A percentile compares a stretch with the other conserved stretches of the same genome.
phyloP scores from a whole-genome alignment of 2,113 vertebrate species.

The Macrotis lagotis region DNA sequence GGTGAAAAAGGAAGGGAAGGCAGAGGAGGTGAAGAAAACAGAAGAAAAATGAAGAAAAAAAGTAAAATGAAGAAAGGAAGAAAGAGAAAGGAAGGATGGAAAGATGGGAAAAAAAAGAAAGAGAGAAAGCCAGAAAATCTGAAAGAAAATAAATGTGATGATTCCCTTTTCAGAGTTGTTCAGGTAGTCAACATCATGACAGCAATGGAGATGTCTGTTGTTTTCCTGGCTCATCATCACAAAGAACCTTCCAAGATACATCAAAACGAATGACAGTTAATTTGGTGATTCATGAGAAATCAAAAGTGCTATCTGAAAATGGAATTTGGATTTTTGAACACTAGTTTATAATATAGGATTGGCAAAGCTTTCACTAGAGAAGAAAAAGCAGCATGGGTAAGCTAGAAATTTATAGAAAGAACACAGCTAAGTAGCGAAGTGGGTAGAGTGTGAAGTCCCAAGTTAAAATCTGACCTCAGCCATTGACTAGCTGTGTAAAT shows the following conservation, averaged over 20 bases:
- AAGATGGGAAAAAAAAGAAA: background rate
- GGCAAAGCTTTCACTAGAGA: background rate
- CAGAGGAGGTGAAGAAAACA: too few relatives aligned
- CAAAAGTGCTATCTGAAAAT: background rate
- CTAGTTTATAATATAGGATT: background rate
- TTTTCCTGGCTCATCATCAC: background rate
- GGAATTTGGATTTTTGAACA: background rate
- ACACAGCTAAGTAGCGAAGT: background rate
- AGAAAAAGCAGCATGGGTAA: background rate
- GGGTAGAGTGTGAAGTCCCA: background rate
- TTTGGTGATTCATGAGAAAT: background rate
- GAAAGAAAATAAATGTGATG: background rate
- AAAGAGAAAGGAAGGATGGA: too few relatives aligned
- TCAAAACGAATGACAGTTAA: background rate
- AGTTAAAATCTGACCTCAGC: background rate
- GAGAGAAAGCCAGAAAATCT: too few relatives aligned
- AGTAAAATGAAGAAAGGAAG: too few relatives aligned
- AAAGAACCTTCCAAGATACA: background rate
- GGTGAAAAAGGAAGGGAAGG: too few relatives aligned
- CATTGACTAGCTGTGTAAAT: background rate
- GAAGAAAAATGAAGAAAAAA: too few relatives aligned
- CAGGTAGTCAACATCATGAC: background rate
- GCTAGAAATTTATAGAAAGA: background rate
- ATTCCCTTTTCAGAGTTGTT: background rate
- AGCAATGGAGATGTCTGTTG: background rate